A percentile compares a stretch with the other conserved stretches of the same genome.
Evolutionary conservation across 30 jellyfish, hydroid and myxozoan genomes (phyloP).

Genomic region (Calvadosia cruxmelitensis): DNA sequence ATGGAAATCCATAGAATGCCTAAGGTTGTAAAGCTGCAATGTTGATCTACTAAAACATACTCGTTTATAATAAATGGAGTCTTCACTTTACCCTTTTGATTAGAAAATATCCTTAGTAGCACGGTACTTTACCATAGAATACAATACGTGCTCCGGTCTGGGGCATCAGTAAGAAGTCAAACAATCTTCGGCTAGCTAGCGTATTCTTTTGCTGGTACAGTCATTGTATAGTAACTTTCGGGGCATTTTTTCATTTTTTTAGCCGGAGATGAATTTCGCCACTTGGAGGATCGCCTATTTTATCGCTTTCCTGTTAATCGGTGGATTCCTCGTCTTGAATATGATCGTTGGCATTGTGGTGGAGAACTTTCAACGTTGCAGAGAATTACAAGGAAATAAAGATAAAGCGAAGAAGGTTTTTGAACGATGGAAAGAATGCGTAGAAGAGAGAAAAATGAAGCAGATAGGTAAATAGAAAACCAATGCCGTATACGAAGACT

Average conservation of each 20-base stretch:
- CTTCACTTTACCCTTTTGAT: no score
- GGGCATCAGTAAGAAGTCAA: no score
- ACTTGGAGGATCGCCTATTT: constrained; percentile 57
- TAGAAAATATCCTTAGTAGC: no score
- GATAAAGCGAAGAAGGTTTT: constrained; percentile 54
- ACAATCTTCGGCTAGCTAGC: no score
- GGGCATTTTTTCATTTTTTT: background rate
- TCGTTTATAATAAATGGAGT: no score
- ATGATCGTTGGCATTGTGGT: constrained; percentile 89
- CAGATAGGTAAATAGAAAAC: background rate
- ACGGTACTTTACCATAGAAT: no score
- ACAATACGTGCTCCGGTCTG: no score
- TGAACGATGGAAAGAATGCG: constrained; percentile 46
- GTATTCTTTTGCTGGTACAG: no score
- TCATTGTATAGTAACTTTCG: background rate
- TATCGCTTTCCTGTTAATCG: constrained; percentile 66
- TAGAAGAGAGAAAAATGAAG: background rate
- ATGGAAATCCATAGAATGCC: no score
- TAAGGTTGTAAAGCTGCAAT: no score
- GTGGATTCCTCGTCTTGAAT: constrained; percentile 71
- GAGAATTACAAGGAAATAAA: constrained; percentile 57
- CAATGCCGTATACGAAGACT: no score
- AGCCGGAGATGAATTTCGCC: constrained; percentile 50
- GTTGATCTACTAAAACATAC: no score
- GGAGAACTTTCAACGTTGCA: constrained; percentile 70